Base-by-base conservation (phyloP, 2,797 vertebrate genomes). In the Esox masquinongy region DNA sequence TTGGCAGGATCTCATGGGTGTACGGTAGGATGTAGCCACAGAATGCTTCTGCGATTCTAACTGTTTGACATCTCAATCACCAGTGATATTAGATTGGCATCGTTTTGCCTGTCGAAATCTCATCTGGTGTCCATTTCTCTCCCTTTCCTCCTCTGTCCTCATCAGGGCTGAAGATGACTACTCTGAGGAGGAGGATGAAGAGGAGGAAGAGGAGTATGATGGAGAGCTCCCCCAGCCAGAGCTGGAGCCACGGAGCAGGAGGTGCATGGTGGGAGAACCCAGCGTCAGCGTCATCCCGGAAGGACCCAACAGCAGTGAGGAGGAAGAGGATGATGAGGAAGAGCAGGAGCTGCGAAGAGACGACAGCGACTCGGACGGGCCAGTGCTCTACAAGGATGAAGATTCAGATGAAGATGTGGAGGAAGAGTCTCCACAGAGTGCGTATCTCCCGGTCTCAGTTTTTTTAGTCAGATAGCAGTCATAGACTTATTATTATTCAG, bases 111-210 rank as follows among this genome's bases (percentile, higher is more conserved):
- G 63, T 67, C n/a, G 34, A 51, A 39, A 29, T 53, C 4, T 64
- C 11, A 11, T 34, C 47, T 53, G 49, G 12, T 26, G 24, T 74
- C 39, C 36, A 36, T 53, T 6, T 14, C 15, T 63, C 50, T 17
- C 17, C 51, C 1, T 89, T 79, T 43, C 85, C 84, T 86, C 4
- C 24, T n/a, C 2, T 82, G 2, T 73, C 85, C 67, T 26, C 16
- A 17, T 79, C 76, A 99, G 98, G 88, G 96, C 96, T 91, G 97
- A 99, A n/a, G 97, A 99, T 88, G 96, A 97, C 82, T 97, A 98
- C 83, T 96, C 96, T 95, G 95, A 96, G 0, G 95, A 91, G 0
- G 93, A 91, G 22, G 93, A 94, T 34, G 93, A 94, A 19, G 93
- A 94, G 43, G 93, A 94, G n/a, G 91, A 92, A 34, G 92, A 91